These are phyloP conservation scores for Heterocephalus glaber DNA, from an alignment of 2,113 vertebrate species.

Conservation along the genomic window DNA sequence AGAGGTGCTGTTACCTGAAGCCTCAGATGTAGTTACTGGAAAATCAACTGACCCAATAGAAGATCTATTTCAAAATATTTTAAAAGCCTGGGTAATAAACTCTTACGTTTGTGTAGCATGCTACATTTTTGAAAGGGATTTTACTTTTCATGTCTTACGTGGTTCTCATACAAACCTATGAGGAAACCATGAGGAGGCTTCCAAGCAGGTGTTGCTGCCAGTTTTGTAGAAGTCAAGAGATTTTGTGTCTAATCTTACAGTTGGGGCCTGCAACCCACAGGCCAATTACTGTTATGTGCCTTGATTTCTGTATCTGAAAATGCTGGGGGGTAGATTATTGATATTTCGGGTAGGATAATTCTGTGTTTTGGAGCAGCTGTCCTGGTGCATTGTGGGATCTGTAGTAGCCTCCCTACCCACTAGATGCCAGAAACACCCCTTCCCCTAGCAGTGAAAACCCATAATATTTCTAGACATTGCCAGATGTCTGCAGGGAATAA, in stretches of 20 bases:
- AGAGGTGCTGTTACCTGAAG: conserved; percentile 64
- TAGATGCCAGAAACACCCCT: neutral
- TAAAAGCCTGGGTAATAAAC: neutral
- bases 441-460: too few species aligned
- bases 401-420: neutral
- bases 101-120: neutral
- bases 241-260: neutral
- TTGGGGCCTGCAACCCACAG: neutral
- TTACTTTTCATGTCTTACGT: neutral
- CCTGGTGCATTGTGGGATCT: too few species aligned
- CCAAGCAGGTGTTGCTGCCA: neutral
- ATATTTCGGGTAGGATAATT: neutral
- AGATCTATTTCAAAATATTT: neutral
- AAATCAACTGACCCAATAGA: conserved; percentile 4
- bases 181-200: neutral
- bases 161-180: neutral
- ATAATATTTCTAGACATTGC: neutral
- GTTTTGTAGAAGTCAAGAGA: neutral
- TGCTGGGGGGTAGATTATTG: neutral
- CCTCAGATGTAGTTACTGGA: neutral
- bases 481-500: neutral
- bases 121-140: neutral
- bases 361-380: neutral
- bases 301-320: neutral
- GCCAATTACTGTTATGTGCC: neutral